Conservation (phyloP, 2,797 vertebrate genomes). For the Parauchenoglanis ngamensis region DNA sequence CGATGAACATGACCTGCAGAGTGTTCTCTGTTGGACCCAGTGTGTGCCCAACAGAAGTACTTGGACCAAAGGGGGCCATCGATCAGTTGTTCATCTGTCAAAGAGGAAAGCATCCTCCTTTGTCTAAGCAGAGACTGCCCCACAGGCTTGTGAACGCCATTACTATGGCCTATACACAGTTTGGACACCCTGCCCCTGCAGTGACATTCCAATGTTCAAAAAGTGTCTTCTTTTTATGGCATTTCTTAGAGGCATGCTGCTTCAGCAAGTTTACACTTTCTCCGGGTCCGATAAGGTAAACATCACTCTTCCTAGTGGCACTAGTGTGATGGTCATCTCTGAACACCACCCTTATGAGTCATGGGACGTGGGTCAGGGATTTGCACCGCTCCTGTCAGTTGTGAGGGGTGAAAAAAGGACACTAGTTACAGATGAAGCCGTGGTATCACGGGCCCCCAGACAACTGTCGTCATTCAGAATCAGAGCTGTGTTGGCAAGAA, state of each 20-base stretch:
- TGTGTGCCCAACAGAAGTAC: background rate
- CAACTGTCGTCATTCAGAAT: background rate
- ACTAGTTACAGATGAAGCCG: background rate
- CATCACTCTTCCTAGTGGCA: background rate
- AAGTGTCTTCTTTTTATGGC: background rate
- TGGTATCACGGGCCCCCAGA: background rate
- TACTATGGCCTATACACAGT: background rate
- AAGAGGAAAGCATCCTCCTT: background rate
- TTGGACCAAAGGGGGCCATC: background rate
- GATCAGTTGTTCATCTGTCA: background rate
- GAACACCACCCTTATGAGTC: background rate
- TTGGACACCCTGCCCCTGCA: background rate
- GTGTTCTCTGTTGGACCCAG: background rate
- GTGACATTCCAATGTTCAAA: background rate
- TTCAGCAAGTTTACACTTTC: background rate
- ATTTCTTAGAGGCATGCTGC: background rate
- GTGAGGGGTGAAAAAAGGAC: background rate
- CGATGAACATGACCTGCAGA: background rate
- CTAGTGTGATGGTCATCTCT: background rate
- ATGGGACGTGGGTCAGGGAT: background rate
- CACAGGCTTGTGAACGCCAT: background rate
- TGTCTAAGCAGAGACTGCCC: background rate
- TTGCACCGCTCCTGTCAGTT: background rate
- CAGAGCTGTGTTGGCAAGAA: background rate
- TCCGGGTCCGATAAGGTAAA: background rate